These are phyloP conservation scores for Umimayanthus kanabou DNA, from an alignment of 92 coral and sea anemone species.

Conservation along the genomic window DNA sequence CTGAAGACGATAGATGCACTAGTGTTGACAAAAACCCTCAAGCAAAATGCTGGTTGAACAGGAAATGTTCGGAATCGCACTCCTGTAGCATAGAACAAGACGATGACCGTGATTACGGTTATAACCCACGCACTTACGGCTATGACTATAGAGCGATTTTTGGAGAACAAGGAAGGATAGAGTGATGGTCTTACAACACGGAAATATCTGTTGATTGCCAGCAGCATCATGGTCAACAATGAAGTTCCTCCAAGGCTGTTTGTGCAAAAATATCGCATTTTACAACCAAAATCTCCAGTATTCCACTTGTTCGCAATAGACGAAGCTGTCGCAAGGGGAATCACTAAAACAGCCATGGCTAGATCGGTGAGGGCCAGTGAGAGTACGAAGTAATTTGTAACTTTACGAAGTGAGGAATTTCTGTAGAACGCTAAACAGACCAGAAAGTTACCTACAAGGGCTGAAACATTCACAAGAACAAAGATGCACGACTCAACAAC, in stretches of 20 bases:
- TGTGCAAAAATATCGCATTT: slow-evolving; percentile 13
- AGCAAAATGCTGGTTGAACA: slow-evolving; percentile 19
- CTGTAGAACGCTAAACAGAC: slow-evolving; percentile 29
- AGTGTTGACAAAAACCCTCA: not conserved
- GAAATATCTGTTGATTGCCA: slow-evolving; percentile 29
- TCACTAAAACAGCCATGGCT: slow-evolving; percentile 22
- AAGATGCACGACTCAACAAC: slow-evolving; percentile 28
- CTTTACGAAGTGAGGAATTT: slow-evolving; percentile 25
- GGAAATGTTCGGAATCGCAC: slow-evolving; percentile 7
- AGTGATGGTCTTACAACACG: slow-evolving; percentile 30
- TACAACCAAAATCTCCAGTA: slow-evolving; percentile 15
- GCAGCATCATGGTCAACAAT: slow-evolving; percentile 25
- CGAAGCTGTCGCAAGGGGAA: slow-evolving; percentile 23
- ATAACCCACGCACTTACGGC: slow-evolving; percentile 16
- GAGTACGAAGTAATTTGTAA: slow-evolving; percentile 24
- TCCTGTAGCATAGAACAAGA: slow-evolving; percentile 25
- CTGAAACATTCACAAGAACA: not conserved
- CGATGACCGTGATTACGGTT: not conserved
- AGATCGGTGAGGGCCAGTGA: slow-evolving; percentile 29
- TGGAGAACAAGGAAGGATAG: slow-evolving; percentile 16
- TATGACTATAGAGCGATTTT: slow-evolving; percentile 4
- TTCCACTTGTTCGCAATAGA: slow-evolving; percentile 27
- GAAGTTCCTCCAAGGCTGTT: slow-evolving; percentile 33
- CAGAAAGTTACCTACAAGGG: slow-evolving; percentile 19
- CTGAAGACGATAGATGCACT: not conserved